phyloP scores from a whole-genome alignment of 2,888 invertebrate genomes.

The Spodoptera littoralis region DNA sequence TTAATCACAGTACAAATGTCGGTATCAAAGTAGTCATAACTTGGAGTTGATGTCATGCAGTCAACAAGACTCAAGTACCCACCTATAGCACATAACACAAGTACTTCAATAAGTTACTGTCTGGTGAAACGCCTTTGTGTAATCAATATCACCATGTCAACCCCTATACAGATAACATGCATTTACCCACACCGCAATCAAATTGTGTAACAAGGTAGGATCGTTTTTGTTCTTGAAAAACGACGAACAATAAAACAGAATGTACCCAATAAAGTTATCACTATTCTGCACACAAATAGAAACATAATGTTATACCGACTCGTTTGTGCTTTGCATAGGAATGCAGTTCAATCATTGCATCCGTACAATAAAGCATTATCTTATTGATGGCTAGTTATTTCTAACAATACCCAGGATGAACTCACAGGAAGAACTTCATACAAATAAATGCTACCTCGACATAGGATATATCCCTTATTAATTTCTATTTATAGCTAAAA shows the following conservation, averaged over 20 bases:
- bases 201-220: too few species aligned
- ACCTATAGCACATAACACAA: conserved; percentile 6
- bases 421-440: too few species aligned
- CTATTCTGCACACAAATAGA: conserved; percentile 25
- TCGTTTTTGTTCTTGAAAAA: conserved; percentile 1
- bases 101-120: conserved; percentile 17
- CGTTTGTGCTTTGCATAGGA: conserved; percentile 60
- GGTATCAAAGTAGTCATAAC: conserved; percentile 42
- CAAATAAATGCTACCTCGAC: too few species aligned
- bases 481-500: too few species aligned
- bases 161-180: conserved; percentile 36
- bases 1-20: conserved; percentile 39
- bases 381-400: conserved; percentile 12
- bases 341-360: conserved; percentile 31
- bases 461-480: too few species aligned
- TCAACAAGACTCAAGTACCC: conserved; percentile 27
- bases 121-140: conserved; percentile 35
- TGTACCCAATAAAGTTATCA: conserved; percentile 2
- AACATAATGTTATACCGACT: conserved; percentile 21
- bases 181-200: not conserved
- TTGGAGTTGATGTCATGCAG: conserved; percentile 63
- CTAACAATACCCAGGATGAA: conserved; percentile 3
- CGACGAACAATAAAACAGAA: conserved; percentile 20
- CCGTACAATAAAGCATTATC: conserved; percentile 19
- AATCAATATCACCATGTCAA: conserved; percentile 78